phyloP scores from a whole-genome alignment of 2,797 vertebrate species.

The Zalophus californianus region DNA sequence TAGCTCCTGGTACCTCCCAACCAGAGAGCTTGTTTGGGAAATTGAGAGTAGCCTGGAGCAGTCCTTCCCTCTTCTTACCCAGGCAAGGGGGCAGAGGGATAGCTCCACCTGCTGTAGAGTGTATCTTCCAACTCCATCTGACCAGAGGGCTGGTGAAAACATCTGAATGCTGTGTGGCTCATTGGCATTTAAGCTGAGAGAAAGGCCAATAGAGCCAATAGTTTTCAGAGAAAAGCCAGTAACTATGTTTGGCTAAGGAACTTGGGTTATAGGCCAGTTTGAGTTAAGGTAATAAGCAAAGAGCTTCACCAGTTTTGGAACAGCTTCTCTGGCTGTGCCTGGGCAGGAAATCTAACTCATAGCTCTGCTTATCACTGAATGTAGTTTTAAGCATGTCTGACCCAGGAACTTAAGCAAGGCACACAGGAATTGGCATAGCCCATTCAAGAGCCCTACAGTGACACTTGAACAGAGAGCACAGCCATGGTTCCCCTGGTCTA shows the following conservation, averaged over 20 bases:
- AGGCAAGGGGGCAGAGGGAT: too few relatives aligned
- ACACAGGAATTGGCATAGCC: background rate
- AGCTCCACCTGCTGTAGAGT: too few relatives aligned
- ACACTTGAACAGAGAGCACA: background rate
- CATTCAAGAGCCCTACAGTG: background rate
- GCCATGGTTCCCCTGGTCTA: background rate
- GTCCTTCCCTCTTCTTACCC: background rate
- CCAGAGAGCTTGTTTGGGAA: background rate
- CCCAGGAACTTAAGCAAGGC: background rate
- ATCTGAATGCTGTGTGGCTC: background rate
- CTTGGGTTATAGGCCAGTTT: background rate
- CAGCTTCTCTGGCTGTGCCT: background rate
- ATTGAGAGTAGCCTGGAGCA: background rate
- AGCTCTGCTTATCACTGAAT: background rate
- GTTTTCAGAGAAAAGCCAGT: background rate
- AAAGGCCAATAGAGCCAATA: background rate
- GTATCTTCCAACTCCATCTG: too few relatives aligned
- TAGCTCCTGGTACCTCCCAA: background rate
- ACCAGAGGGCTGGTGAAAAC: too few relatives aligned
- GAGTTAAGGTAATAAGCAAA: background rate
- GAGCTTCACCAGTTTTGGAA: background rate
- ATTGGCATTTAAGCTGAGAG: background rate
- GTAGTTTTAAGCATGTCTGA: background rate
- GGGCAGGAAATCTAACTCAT: background rate
- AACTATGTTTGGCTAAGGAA: background rate